A percentile compares a stretch with the other conserved stretches of the same genome.
Evolutionary conservation across 1,140 invertebrate genomes (phyloP).

Genomic region (Ips nitidus): DNA sequence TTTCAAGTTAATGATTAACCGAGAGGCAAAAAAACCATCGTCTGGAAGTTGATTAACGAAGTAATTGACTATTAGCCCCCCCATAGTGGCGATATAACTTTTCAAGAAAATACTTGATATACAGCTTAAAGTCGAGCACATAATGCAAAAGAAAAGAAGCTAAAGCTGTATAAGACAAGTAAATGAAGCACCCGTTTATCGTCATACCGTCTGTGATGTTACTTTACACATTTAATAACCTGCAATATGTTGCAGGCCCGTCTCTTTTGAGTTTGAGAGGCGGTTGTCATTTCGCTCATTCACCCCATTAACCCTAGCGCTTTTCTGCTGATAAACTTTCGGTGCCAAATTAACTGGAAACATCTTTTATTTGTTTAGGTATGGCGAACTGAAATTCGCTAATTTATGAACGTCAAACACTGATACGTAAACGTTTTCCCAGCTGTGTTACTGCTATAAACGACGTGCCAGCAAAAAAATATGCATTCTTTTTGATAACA

Average conservation of each 20-base stretch:
- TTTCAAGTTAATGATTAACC: too few species aligned
- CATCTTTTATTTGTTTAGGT: constrained; percentile 34
- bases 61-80: not conserved
- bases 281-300: constrained; percentile 35
- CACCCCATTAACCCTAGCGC: constrained; percentile 35
- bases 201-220: constrained; percentile 21
- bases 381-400: constrained; percentile 9
- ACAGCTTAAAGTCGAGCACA: constrained; percentile 2
- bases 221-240: constrained; percentile 38
- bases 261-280: constrained; percentile 32
- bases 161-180: constrained; percentile 30
- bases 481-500: too few species aligned
- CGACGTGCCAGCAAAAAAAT: too few species aligned
- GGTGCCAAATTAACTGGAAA: constrained; percentile 35
- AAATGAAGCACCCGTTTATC: constrained; percentile 32
- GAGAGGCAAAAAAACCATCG: too few species aligned
- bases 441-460: not conserved
- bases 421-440: constrained; percentile 7
- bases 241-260: constrained; percentile 36
- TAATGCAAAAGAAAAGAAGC: constrained; percentile 28
- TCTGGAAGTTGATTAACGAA: too few species aligned
- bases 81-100: constrained; percentile 1
- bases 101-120: not conserved
- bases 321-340: constrained; percentile 30
- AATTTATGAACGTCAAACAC: constrained; percentile 27